These are phyloP conservation scores for Sinocyclocheilus rhinocerous DNA, from an alignment of 2,113 vertebrate genomes.

Conservation along the genomic window DNA sequence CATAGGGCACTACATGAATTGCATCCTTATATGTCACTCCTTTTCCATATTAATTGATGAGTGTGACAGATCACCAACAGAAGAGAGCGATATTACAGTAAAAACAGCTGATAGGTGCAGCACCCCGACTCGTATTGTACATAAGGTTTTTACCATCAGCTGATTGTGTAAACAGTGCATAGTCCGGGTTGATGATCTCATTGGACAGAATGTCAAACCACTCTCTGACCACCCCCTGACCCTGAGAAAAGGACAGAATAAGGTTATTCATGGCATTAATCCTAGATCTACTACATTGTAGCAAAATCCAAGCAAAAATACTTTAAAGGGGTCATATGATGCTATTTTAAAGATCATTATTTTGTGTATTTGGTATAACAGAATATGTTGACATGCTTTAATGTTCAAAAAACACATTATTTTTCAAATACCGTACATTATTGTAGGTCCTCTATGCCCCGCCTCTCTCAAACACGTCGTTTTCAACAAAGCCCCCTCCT, in stretches of 20 bases:
- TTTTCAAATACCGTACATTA: too few species aligned
- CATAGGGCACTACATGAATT: not conserved
- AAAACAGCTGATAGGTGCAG: not conserved
- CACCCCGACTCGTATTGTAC: not conserved
- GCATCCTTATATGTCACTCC: not conserved
- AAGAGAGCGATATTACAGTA: not conserved
- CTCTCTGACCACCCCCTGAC: slow-evolving; percentile 96
- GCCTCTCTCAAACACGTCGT: too few species aligned
- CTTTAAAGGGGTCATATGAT: too few species aligned
- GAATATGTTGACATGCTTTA: too few species aligned
- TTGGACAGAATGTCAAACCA: slow-evolving; percentile 99
- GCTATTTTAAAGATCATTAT: too few species aligned
- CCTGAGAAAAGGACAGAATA: slow-evolving; percentile 72
- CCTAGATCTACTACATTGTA: not conserved
- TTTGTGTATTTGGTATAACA: too few species aligned
- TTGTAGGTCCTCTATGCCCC: too few species aligned
- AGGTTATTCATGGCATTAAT: not conserved
- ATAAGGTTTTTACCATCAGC: slow-evolving; percentile 85
- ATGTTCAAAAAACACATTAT: too few species aligned
- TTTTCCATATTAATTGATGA: not conserved
- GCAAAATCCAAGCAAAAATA: not conserved
- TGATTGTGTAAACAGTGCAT: slow-evolving; percentile 96
- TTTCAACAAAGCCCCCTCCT: too few species aligned
- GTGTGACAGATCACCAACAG: not conserved
- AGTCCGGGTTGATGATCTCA: slow-evolving; percentile 99